These are phyloP conservation scores for Hedychridium roseum DNA, from an alignment of 2,888 invertebrate genomes.

Conservation along the genomic window DNA sequence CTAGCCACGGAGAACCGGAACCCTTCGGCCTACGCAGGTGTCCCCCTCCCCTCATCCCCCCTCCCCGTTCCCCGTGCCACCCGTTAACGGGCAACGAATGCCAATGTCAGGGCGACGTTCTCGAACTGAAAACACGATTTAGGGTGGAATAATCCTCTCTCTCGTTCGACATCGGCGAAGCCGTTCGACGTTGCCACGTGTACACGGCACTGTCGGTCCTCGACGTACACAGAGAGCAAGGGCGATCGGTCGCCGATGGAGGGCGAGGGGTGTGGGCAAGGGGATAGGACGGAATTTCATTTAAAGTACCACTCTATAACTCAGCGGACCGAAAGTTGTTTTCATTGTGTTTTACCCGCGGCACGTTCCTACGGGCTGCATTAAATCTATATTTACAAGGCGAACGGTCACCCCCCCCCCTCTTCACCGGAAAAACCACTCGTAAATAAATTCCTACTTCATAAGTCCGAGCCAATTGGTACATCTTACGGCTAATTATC, in stretches of 20 bases:
- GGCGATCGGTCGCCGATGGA: too few relatives aligned
- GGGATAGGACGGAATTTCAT: conserved; percentile 27
- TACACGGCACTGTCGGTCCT: conserved; percentile 10
- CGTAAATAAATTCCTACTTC: too few relatives aligned
- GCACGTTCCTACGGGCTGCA: too few relatives aligned
- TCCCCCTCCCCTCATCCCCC: conserved; percentile 14
- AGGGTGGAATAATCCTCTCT: conserved; percentile 47
- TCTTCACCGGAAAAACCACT: too few relatives aligned
- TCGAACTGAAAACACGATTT: conserved; percentile 43
- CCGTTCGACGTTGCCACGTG: conserved; percentile 30
- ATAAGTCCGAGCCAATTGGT: too few relatives aligned
- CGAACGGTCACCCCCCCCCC: too few relatives aligned
- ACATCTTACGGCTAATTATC: too few relatives aligned
- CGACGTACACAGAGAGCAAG: too few relatives aligned
- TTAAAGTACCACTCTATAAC: conserved; percentile 37
- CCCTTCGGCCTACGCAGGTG: conserved; percentile 44
- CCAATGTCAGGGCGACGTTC: conserved; percentile 38
- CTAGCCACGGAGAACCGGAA: conserved; percentile 23
- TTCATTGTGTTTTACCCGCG: too few relatives aligned
- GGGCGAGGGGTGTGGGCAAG: not conserved
- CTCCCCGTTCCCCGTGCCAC: conserved; percentile 8
- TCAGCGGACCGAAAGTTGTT: too few relatives aligned
- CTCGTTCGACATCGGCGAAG: too few relatives aligned
- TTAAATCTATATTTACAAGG: too few relatives aligned
- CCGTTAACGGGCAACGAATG: conserved; percentile 34